Evolutionary conservation across 2,113 vertebrate genomes (phyloP), one percentile per base, ranked within the genome.

Genomic region (Peucedramus taeniatus): DNA sequence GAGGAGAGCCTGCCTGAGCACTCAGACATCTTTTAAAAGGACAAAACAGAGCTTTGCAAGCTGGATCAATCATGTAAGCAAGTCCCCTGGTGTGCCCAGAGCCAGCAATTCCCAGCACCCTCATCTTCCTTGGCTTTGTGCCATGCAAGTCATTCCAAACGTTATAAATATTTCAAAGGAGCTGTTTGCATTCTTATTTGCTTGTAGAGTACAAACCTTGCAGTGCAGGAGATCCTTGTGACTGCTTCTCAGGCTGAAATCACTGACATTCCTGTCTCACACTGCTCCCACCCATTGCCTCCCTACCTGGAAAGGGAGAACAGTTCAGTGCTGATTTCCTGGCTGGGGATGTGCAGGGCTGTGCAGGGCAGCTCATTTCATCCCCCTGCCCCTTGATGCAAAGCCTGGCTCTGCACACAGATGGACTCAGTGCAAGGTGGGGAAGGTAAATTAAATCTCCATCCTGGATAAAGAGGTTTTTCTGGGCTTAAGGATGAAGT

Each of bases 101-200:
- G 0, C 49, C 57, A 87, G 76, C 70, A 74, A 20, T 79, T 94
- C 31, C 3, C 2, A 83, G 82, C 83, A 86, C 23, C 54, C 56
- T 78, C 3, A 0, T 74, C 90, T 77, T 57, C 24, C 76, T 78
- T 89, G 94, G 89, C 7, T 33, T 87, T 53, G 24, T 92, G 92
- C 89, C 76, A 83, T 3, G 7, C 68, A 51, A 92, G 79, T 75
- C 6, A 13, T 83, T 89, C 47, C 17, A 42, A 86, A 42, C 1
- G 11, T 50, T 51, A 90, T 92, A 74, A 96, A 90, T 96, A 92
- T 89, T 95, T 97, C 15, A 97, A 15, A 89, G 0, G 44, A 92
- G 47, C 47, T 63, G 31, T 40, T 70, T 75, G 61, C 63, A 6
- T 88, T 69, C 22, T 69, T 31, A 15, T 33, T 93, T 86, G 45